Percentiles rank a stretch among this genome's conserved stretches.
Evolutionary conservation across 1,140 invertebrate genomes (phyloP).

Genomic region (Asobara japonica): DNA sequence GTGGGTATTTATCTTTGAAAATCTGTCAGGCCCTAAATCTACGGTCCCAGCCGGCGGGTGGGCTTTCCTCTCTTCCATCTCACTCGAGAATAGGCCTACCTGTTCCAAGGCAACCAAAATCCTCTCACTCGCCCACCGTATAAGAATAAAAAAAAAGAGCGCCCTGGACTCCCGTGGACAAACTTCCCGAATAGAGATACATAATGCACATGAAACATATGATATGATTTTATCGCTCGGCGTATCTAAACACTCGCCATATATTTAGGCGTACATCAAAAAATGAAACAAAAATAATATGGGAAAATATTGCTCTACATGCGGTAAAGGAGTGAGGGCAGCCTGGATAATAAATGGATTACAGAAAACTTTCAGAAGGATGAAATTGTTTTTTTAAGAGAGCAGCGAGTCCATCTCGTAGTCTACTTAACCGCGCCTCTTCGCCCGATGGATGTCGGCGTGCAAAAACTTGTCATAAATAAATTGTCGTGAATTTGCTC

Average conservation of each 20-base stretch:
- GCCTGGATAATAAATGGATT: too few species aligned
- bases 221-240: conserved; percentile 37
- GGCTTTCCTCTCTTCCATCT: conserved; percentile 17
- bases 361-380: too few species aligned
- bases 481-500: too few species aligned
- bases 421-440: too few species aligned
- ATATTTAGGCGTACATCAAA: too few species aligned
- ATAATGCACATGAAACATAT: conserved; percentile 28
- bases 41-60: conserved; percentile 41
- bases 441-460: too few species aligned
- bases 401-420: too few species aligned
- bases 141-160: neutral
- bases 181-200: neutral
- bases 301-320: too few species aligned
- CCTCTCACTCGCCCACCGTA: neutral
- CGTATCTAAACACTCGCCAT: neutral
- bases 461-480: too few species aligned
- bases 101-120: neutral
- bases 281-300: too few species aligned
- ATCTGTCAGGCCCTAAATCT: conserved; percentile 48
- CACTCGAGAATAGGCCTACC: conserved; percentile 30
- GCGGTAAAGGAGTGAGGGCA: too few species aligned
- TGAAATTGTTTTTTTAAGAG: too few species aligned
- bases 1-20: conserved; percentile 42
- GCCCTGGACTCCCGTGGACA: conserved; percentile 20